phyloP scores from a whole-genome alignment of 2,888 invertebrate species.

The Phalangium opilio region DNA sequence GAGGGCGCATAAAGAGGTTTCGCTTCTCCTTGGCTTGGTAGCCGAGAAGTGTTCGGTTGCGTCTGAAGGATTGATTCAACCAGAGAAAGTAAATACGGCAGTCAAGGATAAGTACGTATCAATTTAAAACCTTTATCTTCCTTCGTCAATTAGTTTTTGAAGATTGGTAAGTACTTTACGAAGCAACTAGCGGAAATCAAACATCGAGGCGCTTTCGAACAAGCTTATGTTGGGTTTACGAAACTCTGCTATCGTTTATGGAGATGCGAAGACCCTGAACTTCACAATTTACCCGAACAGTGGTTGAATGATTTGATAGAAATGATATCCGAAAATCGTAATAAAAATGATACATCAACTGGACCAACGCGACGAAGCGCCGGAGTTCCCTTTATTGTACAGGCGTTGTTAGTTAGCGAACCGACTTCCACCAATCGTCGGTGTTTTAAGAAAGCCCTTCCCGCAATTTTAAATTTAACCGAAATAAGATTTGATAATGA shows the following conservation, averaged over 20 bases:
- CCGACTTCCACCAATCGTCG: conserved; percentile 42
- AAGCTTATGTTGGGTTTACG: conserved; percentile 76
- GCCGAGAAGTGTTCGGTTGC: conserved; percentile 10
- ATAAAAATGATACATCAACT: too few relatives aligned
- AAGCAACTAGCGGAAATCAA: conserved; percentile 45
- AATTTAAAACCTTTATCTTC: not conserved
- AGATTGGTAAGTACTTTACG: conserved; percentile 29
- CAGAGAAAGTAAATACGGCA: too few relatives aligned
- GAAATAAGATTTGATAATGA: conserved; percentile 18
- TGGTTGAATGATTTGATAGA: conserved; percentile 31
- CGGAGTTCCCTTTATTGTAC: conserved; percentile 74
- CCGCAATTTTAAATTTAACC: conserved; percentile 37
- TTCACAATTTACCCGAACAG: conserved; percentile 25
- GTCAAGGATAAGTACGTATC: not conserved
- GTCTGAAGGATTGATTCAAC: too few relatives aligned
- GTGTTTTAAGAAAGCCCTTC: conserved; percentile 45
- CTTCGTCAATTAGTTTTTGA: conserved; percentile 10
- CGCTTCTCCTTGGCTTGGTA: conserved; percentile 32
- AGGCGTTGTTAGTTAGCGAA: conserved; percentile 63
- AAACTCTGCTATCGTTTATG: conserved; percentile 54
- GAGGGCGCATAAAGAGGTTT: conserved; percentile 78
- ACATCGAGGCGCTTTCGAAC: conserved; percentile 94
- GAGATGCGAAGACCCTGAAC: conserved; percentile 32
- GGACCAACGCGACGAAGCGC: conserved; percentile 81
- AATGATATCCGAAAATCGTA: conserved; percentile 24